phyloP scores from a whole-genome alignment of 1,140 invertebrate species.

The Drosophila melanica region DNA sequence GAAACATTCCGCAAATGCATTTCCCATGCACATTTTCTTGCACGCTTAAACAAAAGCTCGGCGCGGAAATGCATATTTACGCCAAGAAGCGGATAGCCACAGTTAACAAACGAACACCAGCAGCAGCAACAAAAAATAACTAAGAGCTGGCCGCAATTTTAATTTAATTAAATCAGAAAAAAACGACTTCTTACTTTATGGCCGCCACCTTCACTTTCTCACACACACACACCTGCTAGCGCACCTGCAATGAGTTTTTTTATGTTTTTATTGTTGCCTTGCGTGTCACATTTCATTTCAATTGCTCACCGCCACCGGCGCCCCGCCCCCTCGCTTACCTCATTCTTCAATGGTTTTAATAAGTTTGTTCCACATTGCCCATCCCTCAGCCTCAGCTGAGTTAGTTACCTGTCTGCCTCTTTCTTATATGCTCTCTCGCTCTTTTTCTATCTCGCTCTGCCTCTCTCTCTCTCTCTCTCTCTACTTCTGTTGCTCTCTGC shows the following conservation, averaged over 20 bases:
- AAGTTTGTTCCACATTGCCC: constrained; percentile 54
- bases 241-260: constrained; percentile 33
- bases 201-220: constrained; percentile 51
- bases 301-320: constrained; percentile 20
- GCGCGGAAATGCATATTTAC: constrained; percentile 48
- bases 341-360: constrained; percentile 55
- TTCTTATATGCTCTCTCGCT: background rate
- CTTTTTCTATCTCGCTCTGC: background rate
- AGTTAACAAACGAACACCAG: constrained; percentile 12
- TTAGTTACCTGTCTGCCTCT: background rate
- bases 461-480: background rate
- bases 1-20: constrained; percentile 60
- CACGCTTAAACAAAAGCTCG: constrained; percentile 24
- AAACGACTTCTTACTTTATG: constrained; percentile 14
- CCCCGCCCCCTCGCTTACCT: background rate
- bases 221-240: constrained; percentile 15
- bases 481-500: too few species aligned
- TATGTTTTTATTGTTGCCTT: constrained; percentile 45
- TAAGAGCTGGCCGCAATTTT: constrained; percentile 39
- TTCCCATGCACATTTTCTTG: constrained; percentile 61
- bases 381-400: constrained; percentile 21
- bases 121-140: constrained; percentile 22
- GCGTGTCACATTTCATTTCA: constrained; percentile 58
- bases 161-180: constrained; percentile 47
- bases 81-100: constrained; percentile 26